Evolutionary conservation across 2,888 invertebrate species (phyloP).

Genomic region (Phengaris arion): DNA sequence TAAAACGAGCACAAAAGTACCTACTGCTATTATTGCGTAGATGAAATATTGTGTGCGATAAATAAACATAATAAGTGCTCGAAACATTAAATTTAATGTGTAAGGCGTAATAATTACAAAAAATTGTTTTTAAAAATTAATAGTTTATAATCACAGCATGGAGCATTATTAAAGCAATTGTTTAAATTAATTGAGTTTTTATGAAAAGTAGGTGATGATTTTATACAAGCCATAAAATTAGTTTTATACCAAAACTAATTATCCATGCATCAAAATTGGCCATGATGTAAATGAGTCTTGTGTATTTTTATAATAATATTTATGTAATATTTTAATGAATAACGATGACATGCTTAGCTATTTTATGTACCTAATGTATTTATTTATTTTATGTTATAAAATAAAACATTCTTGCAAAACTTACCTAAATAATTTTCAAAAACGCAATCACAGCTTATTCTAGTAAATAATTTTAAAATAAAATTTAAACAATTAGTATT

Average conservation of each 20-base stretch:
- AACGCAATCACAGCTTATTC: too few relatives aligned
- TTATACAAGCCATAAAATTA: conserved; percentile 24
- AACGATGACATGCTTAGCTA: background rate
- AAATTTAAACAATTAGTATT: too few relatives aligned
- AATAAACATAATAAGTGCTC: background rate
- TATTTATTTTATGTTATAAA: too few relatives aligned
- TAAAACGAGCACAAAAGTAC: background rate
- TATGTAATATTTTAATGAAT: background rate
- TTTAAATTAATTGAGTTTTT: conserved; percentile 19
- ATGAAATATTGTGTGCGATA: background rate
- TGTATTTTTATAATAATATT: background rate
- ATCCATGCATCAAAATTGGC: background rate
- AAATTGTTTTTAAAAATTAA: conserved; percentile 7
- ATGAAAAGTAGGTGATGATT: conserved; percentile 22
- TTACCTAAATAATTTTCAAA: too few relatives aligned
- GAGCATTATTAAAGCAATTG: conserved; percentile 15
- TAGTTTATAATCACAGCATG: conserved; percentile 14
- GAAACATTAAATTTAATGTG: background rate
- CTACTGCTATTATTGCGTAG: background rate
- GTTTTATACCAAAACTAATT: conserved; percentile 17
- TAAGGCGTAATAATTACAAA: background rate
- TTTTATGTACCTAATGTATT: background rate
- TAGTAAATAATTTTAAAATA: too few relatives aligned
- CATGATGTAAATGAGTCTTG: background rate
- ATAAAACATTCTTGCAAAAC: too few relatives aligned